Base-by-base conservation (phyloP, 2,797 vertebrate genomes). In the Melanotaenia boesemani region DNA sequence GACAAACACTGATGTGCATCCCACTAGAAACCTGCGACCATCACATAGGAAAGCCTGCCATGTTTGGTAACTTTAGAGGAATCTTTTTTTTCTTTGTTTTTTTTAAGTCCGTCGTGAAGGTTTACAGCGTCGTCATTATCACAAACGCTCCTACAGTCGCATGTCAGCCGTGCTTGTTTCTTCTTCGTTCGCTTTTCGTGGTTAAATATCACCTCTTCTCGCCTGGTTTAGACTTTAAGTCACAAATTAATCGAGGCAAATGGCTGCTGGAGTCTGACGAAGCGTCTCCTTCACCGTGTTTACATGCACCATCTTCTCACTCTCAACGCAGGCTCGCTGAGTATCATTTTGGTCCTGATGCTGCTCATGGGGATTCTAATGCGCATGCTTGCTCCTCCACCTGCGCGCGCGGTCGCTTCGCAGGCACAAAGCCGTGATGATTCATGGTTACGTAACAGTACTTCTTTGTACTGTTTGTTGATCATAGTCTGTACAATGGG, bases 1-100 rank as follows among this genome's bases (percentile, higher is more conserved):
- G 92, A 76, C 94, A 91, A 85, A 93, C 92, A 87, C 94, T 94
- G 94, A 94, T 89, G 94, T 91, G 95, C 94, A 95, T 95, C 94
- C 92, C 94, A 93, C 93, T 91, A 86, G 82, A 76, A 87, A 79
- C 59, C 81, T 57, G 82, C 87, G 82, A 91, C 86, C 85, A 83
- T 91, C 70, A 92, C 85, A 86, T 79, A 75, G 81, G 83, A 91
- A 92, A 91, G 69, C 82, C 76, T 70, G 71, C 79, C 76, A 67
- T 28, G 15, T 26, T 48, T 56, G 74, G 34, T 59, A 80, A 79
- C 84, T 84, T 76, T 11, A 12, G 68, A 76, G 28, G 41, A 65
- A 57, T 55, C 13, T 36, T 56, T 67, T 55, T 20, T 44, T 46
- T 13, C 15, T 46, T 46, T 18, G 5, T 46, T 46, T 44, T 46